phyloP scores from a whole-genome alignment of 2,888 invertebrate species.

The Rhingia campestris region DNA sequence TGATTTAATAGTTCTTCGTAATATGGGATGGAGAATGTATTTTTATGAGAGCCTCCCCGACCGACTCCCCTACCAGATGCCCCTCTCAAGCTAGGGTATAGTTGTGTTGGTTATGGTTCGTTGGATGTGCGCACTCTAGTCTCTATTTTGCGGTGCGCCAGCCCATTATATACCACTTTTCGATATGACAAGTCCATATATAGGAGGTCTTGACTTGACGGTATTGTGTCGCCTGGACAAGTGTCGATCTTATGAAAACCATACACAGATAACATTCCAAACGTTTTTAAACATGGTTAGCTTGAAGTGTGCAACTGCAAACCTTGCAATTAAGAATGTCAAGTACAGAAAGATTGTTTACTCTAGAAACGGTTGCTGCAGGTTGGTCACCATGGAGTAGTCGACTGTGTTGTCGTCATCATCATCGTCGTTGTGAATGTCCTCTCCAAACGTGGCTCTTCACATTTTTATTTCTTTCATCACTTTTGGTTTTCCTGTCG shows the following conservation, averaged over 20 bases:
- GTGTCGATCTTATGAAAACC: conserved; percentile 30
- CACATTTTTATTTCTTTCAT: conserved; percentile 1
- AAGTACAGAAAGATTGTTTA: conserved; percentile 43
- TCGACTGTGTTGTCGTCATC: conserved; percentile 31
- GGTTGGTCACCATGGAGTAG: conserved; percentile 32
- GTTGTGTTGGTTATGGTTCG: conserved; percentile 59
- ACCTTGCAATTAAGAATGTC: conserved; percentile 52
- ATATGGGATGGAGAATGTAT: background rate
- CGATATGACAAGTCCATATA: conserved; percentile 54
- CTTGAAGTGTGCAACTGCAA: conserved; percentile 32
- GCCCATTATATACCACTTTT: conserved; percentile 31
- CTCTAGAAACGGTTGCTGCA: conserved; percentile 62
- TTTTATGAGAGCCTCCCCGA: background rate
- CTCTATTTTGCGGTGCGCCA: conserved; percentile 36
- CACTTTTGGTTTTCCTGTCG: conserved; percentile 1
- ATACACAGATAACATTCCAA: conserved; percentile 37
- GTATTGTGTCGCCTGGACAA: conserved; percentile 32
- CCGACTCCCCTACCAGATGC: background rate
- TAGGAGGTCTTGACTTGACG: conserved; percentile 35
- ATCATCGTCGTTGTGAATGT: background rate
- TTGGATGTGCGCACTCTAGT: conserved; percentile 28
- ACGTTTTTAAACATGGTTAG: conserved; percentile 32
- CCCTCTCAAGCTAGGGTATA: background rate
- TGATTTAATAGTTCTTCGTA: conserved; percentile 58
- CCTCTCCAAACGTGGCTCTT: background rate